Conservation (phyloP, 2,113 vertebrate species). For the Zosterops lateralis region DNA sequence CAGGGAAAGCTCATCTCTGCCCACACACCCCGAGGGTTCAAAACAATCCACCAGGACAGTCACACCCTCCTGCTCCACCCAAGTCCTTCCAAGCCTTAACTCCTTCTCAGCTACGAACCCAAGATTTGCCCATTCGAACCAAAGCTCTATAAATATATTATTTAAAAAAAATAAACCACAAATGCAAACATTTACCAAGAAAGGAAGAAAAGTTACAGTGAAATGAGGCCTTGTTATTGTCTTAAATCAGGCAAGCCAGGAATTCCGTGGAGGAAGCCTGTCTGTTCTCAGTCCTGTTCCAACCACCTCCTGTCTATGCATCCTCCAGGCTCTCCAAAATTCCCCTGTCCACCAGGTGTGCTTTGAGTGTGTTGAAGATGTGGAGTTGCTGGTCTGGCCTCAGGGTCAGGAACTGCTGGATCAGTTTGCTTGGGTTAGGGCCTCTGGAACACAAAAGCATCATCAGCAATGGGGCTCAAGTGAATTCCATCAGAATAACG, state of each 20-base stretch:
- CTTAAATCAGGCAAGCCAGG: conserved; percentile 35
- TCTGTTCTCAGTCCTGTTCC: conserved; percentile 34
- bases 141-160: conserved; percentile 63
- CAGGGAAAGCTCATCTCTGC: neutral
- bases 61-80: neutral
- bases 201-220: conserved; percentile 62
- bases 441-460: conserved; percentile 75
- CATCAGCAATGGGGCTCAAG: fast-evolving
- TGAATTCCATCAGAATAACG: fast-evolving
- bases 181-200: conserved; percentile 59
- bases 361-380: conserved; percentile 93
- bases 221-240: conserved; percentile 64
- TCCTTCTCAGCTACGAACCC: conserved; percentile 45
- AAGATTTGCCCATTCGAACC: conserved; percentile 34
- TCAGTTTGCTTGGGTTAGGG: conserved; percentile 92
- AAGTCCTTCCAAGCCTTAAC: neutral
- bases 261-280: conserved; percentile 6
- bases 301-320: neutral
- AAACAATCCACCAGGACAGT: neutral
- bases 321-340: conserved; percentile 79
- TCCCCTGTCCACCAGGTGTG: conserved; percentile 88
- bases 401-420: conserved; percentile 94
- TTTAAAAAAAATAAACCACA: conserved; percentile 11
- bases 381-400: conserved; percentile 92
- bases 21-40: neutral